phyloP scores from a whole-genome alignment of 2,888 invertebrate species.

The Phaedon cochleariae region DNA sequence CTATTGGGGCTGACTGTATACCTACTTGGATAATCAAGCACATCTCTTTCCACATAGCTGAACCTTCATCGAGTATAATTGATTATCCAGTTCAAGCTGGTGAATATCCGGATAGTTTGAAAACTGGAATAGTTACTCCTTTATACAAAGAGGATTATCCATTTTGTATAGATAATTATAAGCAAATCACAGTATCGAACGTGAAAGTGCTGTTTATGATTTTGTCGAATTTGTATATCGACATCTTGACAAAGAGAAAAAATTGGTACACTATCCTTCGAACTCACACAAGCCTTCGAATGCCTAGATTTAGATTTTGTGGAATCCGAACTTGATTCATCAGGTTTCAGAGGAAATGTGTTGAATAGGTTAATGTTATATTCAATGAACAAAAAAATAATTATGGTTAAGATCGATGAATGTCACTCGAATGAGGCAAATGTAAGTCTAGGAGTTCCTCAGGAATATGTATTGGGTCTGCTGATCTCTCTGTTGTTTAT shows the following conservation, averaged over 20 bases:
- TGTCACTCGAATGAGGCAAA: constrained; percentile 5
- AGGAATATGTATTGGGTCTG: constrained; percentile 3
- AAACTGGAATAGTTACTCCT: not conserved
- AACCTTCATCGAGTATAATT: not conserved
- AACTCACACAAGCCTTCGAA: not conserved
- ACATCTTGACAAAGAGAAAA: constrained; percentile 5
- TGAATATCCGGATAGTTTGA: not conserved
- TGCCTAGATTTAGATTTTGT: constrained; percentile 9
- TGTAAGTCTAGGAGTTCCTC: constrained; percentile 5
- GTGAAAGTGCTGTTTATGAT: not conserved
- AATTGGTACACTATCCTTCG: not conserved
- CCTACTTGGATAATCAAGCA: not conserved
- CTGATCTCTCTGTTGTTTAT: not conserved
- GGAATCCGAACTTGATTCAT: constrained; percentile 1
- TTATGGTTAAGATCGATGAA: constrained; percentile 4
- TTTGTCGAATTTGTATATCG: constrained; percentile 5
- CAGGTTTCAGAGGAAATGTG: not conserved
- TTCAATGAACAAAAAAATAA: not conserved
- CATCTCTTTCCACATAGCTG: not conserved
- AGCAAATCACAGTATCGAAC: constrained; percentile 7
- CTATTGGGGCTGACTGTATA: constrained; percentile 7
- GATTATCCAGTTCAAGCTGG: constrained; percentile 4
- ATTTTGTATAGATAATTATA: constrained; percentile 6
- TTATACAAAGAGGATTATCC: constrained; percentile 2
- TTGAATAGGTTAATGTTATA: constrained; percentile 15